Base-by-base conservation (phyloP, 2,888 invertebrate species). In the Himalopsyche kuldschensis region DNA sequence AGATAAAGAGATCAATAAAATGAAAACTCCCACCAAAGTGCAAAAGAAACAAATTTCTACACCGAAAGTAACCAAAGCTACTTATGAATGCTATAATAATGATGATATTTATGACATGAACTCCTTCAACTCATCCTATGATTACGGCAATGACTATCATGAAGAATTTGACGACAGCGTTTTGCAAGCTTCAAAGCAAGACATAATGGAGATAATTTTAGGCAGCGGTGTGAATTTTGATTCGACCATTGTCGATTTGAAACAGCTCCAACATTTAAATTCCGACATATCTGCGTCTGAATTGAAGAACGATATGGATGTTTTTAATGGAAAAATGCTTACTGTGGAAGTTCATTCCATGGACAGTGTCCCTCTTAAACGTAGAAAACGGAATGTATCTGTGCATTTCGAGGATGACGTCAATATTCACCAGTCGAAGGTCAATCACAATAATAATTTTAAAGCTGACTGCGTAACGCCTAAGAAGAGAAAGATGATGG, bases 161-260 rank as follows among this genome's bases (percentile, higher is more conserved):
- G 90, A 91, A 87, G 89, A 90, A 87, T 88, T 92, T 82, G 89
- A 91, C 87, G 91, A 92, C 80, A 91, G 90, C 90, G 90, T 92
- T 0, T 90, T 90, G 27, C 91, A 89, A 77, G 90, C 91, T 24
- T 91, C 92, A 0, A 87, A 91, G 15, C 90, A 91, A 87, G 89
- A 92, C 88, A 91, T 92, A 3, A 90, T 92, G 91, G 91, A 92
- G 82, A 92, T 92, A 17, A 92, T 92, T 86, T 89, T 92, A 24
- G 92, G 92, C n/a, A 89, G 88, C 41, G 87, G 88, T 17, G 86
- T 89, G 79, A 86, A 84, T 0, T 90, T 90, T 27, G 88, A 88
- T 31, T 88, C 89, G 0, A 88, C 89, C 0, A 89, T 87, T 35
- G 81, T 86, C 5, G 85, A 85, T 79, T 78, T 85, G 88, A 84